Percentiles rank a stretch among this genome's conserved stretches.
Evolutionary conservation across 2,113 vertebrate genomes (phyloP).

Genomic region (Conger conger): DNA sequence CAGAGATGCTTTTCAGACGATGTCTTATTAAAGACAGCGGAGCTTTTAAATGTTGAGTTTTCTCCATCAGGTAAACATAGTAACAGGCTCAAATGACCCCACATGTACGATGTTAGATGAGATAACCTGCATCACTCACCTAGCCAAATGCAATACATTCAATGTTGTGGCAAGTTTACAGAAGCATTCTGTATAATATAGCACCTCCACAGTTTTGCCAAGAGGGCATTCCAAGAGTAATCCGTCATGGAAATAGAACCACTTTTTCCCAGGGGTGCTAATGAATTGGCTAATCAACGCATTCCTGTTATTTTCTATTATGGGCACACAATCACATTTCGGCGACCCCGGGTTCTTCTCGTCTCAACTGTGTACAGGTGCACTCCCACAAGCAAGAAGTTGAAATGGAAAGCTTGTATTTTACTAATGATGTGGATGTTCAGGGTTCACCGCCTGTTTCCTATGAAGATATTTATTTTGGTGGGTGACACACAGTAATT

Average conservation of each 20-base stretch:
- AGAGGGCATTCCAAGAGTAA: not conserved
- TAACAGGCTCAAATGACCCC: not conserved
- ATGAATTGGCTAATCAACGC: slow-evolving; percentile 37
- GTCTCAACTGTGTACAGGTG: slow-evolving; percentile 44
- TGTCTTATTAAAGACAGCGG: not conserved
- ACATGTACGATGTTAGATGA: not conserved
- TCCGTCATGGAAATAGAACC: slow-evolving; percentile 2
- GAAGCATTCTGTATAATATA: not conserved
- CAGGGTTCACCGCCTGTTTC: not conserved
- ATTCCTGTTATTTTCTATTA: slow-evolving; percentile 32
- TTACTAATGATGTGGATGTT: slow-evolving; percentile 33
- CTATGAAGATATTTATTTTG: not conserved
- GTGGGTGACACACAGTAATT: slow-evolving; percentile 14
- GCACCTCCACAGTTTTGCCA: too few species aligned
- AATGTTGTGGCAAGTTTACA: not conserved
- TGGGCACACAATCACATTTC: slow-evolving; percentile 33
- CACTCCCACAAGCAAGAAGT: not conserved
- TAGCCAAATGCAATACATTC: not conserved
- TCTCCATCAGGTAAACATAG: not conserved
- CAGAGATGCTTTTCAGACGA: not conserved
- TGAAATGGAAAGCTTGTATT: slow-evolving; percentile 22
- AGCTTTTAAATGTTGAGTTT: not conserved
- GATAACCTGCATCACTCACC: not conserved
- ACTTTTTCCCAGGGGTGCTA: not conserved
- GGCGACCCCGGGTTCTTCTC: slow-evolving; percentile 30